Evolutionary conservation across 2,888 invertebrate genomes (phyloP), one percentile per base, ranked within the genome.

Genomic region (Synanthedon myopaeformis): DNA sequence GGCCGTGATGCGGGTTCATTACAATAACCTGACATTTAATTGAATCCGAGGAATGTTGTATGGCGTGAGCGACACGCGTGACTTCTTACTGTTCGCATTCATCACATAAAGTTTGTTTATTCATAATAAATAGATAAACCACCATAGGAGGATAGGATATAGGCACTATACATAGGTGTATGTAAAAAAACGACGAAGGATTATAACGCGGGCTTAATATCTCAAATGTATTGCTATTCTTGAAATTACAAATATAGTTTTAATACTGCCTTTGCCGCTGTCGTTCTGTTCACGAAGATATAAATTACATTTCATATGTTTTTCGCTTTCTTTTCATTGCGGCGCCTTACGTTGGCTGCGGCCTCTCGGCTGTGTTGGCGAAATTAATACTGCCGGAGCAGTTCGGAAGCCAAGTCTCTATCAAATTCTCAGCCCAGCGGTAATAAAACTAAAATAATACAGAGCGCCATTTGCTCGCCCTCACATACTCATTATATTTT

Each of bases 361-460:
- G 68, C 64, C 70, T 66, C 73, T 67, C 69, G 74, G 73, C 78
- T 76, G 77, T 70, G 79, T 80, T 70, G 71, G 73, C 79, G 63
- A 74, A 79, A 79, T 79, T 78, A 61, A 78, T 76, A 79, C 78
- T 72, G 71, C 67, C 72, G 69, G 70, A 69, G 70, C 74, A 72
- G 69, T 76, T 71, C 72, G 65, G 70, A 71, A 76, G 80, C 81
- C 79, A 81, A 82, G 79, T 77, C 78, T 79, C 77, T 80, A 80
- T 82, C 78, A 79, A 81, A 79, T 74, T 77, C 74, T 70, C 76
- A 67, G 70, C 67, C 69, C 70, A 70, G 64, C 67, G 70, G 76
- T 76, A 80, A 81, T 82, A 82, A 82, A 82, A 82, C 62, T 75
- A 76, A 82, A 81, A 82, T 79, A 79, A 80, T 79, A 76, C 72